phyloP scores from a whole-genome alignment of 2,888 invertebrate genomes.

The Neoaliturus tenellus region DNA sequence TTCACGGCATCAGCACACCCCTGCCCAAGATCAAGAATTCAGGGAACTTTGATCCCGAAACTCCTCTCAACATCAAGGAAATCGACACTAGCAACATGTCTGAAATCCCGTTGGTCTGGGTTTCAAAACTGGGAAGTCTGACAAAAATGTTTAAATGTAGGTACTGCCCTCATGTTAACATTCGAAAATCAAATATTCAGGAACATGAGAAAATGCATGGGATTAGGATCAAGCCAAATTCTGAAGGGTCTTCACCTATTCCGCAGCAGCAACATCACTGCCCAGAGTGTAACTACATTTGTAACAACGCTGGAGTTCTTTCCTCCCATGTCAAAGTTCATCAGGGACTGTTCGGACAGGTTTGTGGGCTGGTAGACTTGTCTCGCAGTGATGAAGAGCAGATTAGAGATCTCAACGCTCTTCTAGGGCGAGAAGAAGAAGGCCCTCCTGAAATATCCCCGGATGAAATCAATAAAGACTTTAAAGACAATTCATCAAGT shows the following conservation, averaged over 20 bases:
- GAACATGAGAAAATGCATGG: conserved; percentile 90
- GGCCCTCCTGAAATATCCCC: conserved; percentile 56
- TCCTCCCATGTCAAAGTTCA: conserved; percentile 86
- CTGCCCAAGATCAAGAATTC: conserved; percentile 64
- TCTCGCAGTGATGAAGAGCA: conserved; percentile 82
- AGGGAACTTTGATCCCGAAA: conserved; percentile 27
- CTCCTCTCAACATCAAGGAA: conserved; percentile 60
- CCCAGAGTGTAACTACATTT: conserved; percentile 87
- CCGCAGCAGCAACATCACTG: conserved; percentile 75
- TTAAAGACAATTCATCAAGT: conserved; percentile 32
- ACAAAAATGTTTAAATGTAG: conserved; percentile 91
- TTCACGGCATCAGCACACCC: conserved; percentile 78
- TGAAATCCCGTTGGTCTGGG: conserved; percentile 86
- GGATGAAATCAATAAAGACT: conserved; percentile 58
- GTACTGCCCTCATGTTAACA: conserved; percentile 89
- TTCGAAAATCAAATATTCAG: conserved; percentile 86
- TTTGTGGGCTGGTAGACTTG: conserved; percentile 82
- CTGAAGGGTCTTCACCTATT: conserved; percentile 48
- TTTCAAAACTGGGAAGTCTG: conserved; percentile 82
- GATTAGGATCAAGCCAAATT: conserved; percentile 27
- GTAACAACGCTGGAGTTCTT: conserved; percentile 82
- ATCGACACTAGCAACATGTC: conserved; percentile 70
- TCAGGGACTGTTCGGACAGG: conserved; percentile 81
- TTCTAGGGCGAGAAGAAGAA: conserved; percentile 55
- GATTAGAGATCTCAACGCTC: conserved; percentile 71